Conservation (phyloP, 1,140 invertebrate genomes). For the Planococcus citri region DNA sequence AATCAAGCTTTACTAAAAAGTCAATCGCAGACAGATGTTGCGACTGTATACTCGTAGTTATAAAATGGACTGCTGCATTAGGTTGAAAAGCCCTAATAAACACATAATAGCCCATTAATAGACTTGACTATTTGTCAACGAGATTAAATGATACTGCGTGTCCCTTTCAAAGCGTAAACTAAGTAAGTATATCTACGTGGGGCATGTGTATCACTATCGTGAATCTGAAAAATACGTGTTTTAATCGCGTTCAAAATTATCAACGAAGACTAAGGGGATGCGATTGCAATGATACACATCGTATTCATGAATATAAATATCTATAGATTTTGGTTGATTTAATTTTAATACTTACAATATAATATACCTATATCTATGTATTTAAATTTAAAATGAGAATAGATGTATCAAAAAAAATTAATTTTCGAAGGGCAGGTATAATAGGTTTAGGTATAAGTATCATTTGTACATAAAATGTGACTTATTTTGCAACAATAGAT, state of each 20-base stretch:
- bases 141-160: neutral
- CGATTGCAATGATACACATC: too few relatives aligned
- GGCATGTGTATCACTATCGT: neutral
- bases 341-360: too few relatives aligned
- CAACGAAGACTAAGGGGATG: too few relatives aligned
- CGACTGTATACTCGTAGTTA: neutral
- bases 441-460: too few relatives aligned
- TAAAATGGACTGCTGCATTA: neutral
- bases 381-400: too few relatives aligned
- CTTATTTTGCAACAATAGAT: too few relatives aligned
- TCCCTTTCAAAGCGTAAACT: neutral
- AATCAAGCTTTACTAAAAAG: slow-evolving; percentile 3
- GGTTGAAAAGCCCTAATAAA: neutral
- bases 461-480: too few relatives aligned
- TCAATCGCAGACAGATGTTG: neutral
- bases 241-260: neutral
- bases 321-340: too few relatives aligned
- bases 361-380: too few relatives aligned
- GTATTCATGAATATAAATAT: too few relatives aligned
- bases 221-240: neutral
- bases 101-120: neutral
- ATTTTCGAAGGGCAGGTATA: too few relatives aligned
- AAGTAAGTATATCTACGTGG: neutral
- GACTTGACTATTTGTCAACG: neutral
- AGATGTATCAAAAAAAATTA: too few relatives aligned